Evolutionary conservation across 2,888 invertebrate species (phyloP), one percentile per base, ranked within the genome.

Genomic region (Cremastinae sp.): DNA sequence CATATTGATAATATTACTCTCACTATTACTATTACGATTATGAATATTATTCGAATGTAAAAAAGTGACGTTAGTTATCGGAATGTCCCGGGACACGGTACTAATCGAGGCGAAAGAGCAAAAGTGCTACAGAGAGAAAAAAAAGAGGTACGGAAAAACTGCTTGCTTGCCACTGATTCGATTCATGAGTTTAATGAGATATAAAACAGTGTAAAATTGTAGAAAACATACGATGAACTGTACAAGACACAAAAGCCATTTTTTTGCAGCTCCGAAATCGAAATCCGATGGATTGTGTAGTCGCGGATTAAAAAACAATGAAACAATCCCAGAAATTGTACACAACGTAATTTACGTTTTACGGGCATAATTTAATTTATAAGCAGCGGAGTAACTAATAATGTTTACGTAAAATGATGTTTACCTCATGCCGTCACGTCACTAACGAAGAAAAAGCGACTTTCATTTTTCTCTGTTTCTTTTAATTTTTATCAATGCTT

Each of bases 331-430:
- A 39, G 28, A 45, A 66, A 16, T 62, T 58, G 62, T 56, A 61
- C 58, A 49, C 37, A 75, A 70, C 62, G 61, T 62, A 71, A 61
- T 47, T 75, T 68, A 65, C 58, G 56, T 72, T 76, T 78, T 68
- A 53, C 61, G 65, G 8, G 39, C 75, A 76, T 71, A 75, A 74
- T 77, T 74, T 74, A 74, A 70, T 61, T 59, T n/a, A 49, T 79
- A 79, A 79, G 78, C 68, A 74, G 47, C 58, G 74, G 62, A 77
- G 76, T 78, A 80, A 12, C 74, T 78, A 79, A 79, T 53, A 72
- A 62, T 78, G 70, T 75, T 79, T 78, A 79, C 76, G 73, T 78
- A 72, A 9, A 77, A 75, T 78, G 80, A 80, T 80, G 78, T 79
- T 80, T 76, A 76, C 37, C 39, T 75, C 66, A 78, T 81, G 74